Evolutionary conservation across 2,113 vertebrate species (phyloP).

Genomic region (Oncorhynchus kisutch): DNA sequence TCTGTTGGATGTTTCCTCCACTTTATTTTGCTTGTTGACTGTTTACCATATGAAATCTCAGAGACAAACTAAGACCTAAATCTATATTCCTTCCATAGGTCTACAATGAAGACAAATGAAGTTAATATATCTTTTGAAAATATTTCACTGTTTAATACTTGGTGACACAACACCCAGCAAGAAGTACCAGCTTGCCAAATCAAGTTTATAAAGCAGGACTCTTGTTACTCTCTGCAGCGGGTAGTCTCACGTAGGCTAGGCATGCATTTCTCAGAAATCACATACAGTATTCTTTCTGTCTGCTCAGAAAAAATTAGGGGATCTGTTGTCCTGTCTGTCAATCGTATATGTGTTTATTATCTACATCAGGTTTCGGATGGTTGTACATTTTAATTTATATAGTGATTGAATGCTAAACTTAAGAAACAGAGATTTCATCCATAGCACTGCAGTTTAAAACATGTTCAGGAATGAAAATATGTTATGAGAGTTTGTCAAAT

Average conservation of each 20-base stretch:
- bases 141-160: too few relatives aligned
- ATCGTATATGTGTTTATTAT: background rate
- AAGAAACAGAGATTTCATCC: too few relatives aligned
- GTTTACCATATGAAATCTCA: too few relatives aligned
- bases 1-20: too few relatives aligned
- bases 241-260: background rate
- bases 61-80: too few relatives aligned
- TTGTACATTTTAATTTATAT: too few relatives aligned
- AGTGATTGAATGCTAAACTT: too few relatives aligned
- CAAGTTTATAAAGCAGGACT: background rate
- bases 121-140: too few relatives aligned
- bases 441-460: background rate
- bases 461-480: background rate
- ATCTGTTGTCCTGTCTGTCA: background rate
- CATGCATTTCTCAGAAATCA: background rate
- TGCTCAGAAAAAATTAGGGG: background rate
- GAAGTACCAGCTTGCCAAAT: background rate
- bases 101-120: too few relatives aligned
- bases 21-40: too few relatives aligned
- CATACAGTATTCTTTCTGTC: background rate
- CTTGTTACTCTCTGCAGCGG: background rate
- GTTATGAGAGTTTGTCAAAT: background rate
- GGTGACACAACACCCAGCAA: background rate
- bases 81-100: too few relatives aligned
- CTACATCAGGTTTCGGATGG: background rate